Base-by-base conservation (phyloP, 1,140 invertebrate species). In the Cydia pomonella region DNA sequence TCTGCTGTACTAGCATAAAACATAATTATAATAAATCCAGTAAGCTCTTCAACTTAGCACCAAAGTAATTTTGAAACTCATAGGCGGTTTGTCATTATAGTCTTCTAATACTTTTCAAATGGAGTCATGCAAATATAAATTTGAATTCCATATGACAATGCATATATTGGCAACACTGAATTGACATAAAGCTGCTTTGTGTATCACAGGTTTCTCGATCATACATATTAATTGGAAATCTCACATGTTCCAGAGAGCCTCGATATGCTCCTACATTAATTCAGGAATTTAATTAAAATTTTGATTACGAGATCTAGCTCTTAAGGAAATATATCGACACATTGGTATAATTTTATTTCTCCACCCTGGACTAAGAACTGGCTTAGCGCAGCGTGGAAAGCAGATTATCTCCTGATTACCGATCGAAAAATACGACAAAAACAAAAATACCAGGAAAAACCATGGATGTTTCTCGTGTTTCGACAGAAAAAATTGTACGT, bases 31-130 rank as follows among this genome's bases (percentile, higher is more conserved):
- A 33, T 66, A 66, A n/a, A 69, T 69, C 16, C 27, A 69, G 16
- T 69, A 69, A 69, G 64, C 64, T 69, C 16, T 79, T 41, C 69
- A 80, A 81, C 72, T 79, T 87, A 87, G 84, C 85, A 88, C 84
- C 86, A 82, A 82, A 69, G 6, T n/a, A 69, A 69, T 38, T 10
- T 33, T 33, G 27, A 38, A 69, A 69, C 27, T n/a, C 33, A 53
- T 41, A 73, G 72, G 72, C 47, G 47, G 47, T 50, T 50, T 12
- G 13, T 53, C 23, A 13, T 53, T 44, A 23, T 23, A 50, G 23
- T 50, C 9, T 53, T 3, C 7, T 41, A 13, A 38, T 72, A 72
- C n/a, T 18, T 72, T 16, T 6, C 10, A 69, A 69, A 69, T 38
- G 33, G 41, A 33, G 33, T 33, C 64, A 69, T 69, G 27, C 25